A percentile compares a stretch with the other conserved stretches of the same genome.
Evolutionary conservation across 1,140 invertebrate genomes (phyloP).

Genomic region (Hydropsyche tenuis): DNA sequence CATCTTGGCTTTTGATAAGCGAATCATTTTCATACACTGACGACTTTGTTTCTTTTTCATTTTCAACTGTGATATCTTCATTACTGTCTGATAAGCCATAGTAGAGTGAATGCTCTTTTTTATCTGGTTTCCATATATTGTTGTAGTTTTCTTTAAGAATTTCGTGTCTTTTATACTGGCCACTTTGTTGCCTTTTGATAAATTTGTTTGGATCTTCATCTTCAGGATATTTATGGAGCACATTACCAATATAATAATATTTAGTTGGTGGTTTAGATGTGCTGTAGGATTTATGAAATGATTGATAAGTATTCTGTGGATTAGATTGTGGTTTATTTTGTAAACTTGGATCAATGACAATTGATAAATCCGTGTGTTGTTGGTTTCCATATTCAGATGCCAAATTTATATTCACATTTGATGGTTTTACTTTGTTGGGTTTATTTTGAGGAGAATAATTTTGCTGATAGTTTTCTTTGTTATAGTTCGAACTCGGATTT

Average conservation of each 20-base stretch:
- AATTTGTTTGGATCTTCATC: conserved; percentile 52
- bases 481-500: conserved; percentile 17
- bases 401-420: conserved; percentile 41
- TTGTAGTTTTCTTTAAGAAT: conserved; percentile 54
- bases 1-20: conserved; percentile 16
- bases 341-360: conserved; percentile 44
- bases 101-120: conserved; percentile 55
- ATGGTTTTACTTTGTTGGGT: conserved; percentile 18
- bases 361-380: conserved; percentile 41
- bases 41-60: conserved; percentile 11
- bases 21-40: neutral
- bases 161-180: conserved; percentile 42
- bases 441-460: conserved; percentile 1
- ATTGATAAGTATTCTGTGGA: conserved; percentile 21
- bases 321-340: conserved; percentile 37
- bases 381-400: conserved; percentile 44
- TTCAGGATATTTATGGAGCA: conserved; percentile 62
- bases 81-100: conserved; percentile 54
- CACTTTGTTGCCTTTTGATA: conserved; percentile 44
- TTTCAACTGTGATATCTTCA: conserved; percentile 31
- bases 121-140: conserved; percentile 51
- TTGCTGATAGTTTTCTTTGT: conserved; percentile 9
- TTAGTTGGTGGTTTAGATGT: conserved; percentile 52
- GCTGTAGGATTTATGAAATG: conserved; percentile 25
- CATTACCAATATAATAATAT: conserved; percentile 65